Base-by-base conservation (phyloP, 2,113 vertebrate genomes). In the Heliornis fulica region DNA sequence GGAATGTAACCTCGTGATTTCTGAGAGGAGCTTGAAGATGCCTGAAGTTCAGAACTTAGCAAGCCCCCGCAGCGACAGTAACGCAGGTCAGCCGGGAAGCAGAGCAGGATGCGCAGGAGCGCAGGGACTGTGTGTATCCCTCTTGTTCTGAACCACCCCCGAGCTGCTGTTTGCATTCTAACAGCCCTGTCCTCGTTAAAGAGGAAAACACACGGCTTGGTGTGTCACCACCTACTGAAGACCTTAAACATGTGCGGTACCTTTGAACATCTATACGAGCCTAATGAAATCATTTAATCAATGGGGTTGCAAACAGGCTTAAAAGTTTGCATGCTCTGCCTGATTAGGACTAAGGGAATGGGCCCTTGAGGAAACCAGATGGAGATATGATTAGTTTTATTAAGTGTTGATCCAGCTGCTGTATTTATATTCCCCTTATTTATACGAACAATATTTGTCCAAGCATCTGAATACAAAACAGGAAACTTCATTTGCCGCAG, bases 201-300 rank as follows among this genome's bases (percentile, higher is more conserved):
- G 43, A 34, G 43, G 34, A n/a, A 54, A 46, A 69, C 5, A 71
- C 29, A 41, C 45, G 45, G 57, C 36, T 80, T 64, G 43, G 43
- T 41, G 17, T 79, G 66, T 51, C 84, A 74, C 40, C 45, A 65
- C 10, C 36, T 46, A 61, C 45, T 28, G 78, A 61, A 80, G 74
- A 56, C 71, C 75, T 87, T n/a, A 75, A 51, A 66, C 72, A 54
- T 8, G 50, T 31, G 75, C 10, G 1, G 40, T 63, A 83, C 64
- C 90, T 90, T 59, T 66, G 85, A 95, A 93, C 83, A 38, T 3
- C 25, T 74, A 65, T 68, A 86, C 36, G 22, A 88, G 90, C 40
- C 65, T 95, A 94, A 96, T 96, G 83, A 96, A 95, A 96, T 96
- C 59, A 93, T 90, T 94, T 96, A 96, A 96, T 97, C 95, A 96